Base-by-base conservation (phyloP, 2,113 vertebrate species). In the Peromyscus maniculatus region DNA sequence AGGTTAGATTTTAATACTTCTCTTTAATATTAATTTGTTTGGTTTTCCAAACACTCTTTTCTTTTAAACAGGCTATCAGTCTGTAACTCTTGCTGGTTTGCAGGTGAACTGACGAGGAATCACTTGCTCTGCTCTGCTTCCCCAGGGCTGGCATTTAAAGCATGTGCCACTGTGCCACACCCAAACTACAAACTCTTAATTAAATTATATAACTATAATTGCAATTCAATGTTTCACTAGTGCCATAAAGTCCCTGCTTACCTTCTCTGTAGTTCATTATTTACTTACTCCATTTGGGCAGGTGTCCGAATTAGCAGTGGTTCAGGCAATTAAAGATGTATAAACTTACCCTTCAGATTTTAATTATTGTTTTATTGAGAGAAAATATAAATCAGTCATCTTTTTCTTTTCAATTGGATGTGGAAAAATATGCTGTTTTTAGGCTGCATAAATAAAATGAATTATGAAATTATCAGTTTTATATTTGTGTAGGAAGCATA, bases 391-490 rank as follows among this genome's bases (percentile, higher is more conserved):
- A 46, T 83, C 77, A 64, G 9, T 62, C 87, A 55, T 26, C 11
- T 31, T 57, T 39, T 9, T 74, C 8, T 94, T 10, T 83, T 88
- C 28, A 87, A 64, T 1, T 79, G 21, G 28, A 39, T 12, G 59
- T 93, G 16, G 64, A 78, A 72, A 57, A 71, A 72, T 31, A 92
- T 46, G 7, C 4, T 69, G 6, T 55, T 9, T 96, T 94, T 15
- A 82, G 16, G 17, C 3, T 78, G 7, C 8, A 95, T 90, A 93
- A 69, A 22, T 89, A 89, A 89, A 83, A 90, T 39, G 91, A 87
- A 59, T 57, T 78, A 7, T 83, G 26, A 94, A 96, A 64, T 72
- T 66, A 82, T 46, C 64, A 3, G 1, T 49, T 92, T 82, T 87
- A 59, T 83, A 4, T 3, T 95, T 86, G 88, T 91, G 19, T 7